Base-by-base conservation (phyloP, 2,113 vertebrate species). In the Urocynchramus pylzowi region DNA sequence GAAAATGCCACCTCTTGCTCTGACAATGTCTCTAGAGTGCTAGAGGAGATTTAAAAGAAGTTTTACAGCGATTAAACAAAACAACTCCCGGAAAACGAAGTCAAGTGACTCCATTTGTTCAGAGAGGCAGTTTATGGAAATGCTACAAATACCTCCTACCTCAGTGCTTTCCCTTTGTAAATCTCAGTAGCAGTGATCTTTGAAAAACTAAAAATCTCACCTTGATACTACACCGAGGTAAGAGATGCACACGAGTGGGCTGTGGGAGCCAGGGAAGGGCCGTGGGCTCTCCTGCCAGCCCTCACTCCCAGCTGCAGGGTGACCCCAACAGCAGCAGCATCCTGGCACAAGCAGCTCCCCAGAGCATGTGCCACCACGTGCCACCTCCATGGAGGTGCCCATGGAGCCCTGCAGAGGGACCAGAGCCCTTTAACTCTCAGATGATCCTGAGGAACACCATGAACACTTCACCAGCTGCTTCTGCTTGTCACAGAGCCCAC, bases 361-460 rank as follows among this genome's bases (percentile, higher is more conserved):
- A 30, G 24, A 37, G 22, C 10, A 16, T 21, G 21, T 35, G 17
- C 11, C 41, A 10, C 24, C 16, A 9, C 0, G 15, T 1, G 6
- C 37, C 4, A 7, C 12, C 69, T 84, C 45, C 0, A 0, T 1
- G 17, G 45, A 6, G 3, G 2, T 31, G 57, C 20, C 33, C 20
- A 14, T 0, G 23, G 57, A 60, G n/a, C 50, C 53, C 42, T 24
- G 19, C 9, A 21, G 33, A 52, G 20, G 4, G 14, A 31, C 7
- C 45, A 77, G 41, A 75, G 56, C 37, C 18, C 45, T 42, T 37
- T 33, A 73, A 28, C 22, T 64, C 75, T 53, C 52, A 6, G 47
- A 41, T 15, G 31, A 45, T 6, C 63, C 44, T 1, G 3, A 61
- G 33, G 41, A 93, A 41, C 24, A 33, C 11, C 5, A 6, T 6